Evolutionary conservation across 1,140 invertebrate species (phyloP), one percentile per base, ranked within the genome.

Genomic region (Drosophila punjabiensis): DNA sequence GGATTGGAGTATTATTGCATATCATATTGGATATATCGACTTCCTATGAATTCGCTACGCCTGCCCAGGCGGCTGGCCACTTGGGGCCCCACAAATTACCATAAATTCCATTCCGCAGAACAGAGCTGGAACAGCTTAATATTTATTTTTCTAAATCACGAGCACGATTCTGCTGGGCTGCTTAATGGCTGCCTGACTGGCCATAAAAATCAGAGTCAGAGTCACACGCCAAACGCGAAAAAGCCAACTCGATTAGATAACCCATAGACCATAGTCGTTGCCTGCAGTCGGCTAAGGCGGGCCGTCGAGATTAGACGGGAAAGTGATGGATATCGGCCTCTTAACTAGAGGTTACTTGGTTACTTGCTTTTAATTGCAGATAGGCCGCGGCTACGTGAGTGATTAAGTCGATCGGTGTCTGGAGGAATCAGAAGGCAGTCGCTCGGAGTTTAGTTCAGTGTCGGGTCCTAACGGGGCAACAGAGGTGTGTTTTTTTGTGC

Each of bases 191-290:
- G 20, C 33, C 35, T 56, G 13, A 24, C 24, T 24, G 73, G 24
- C 16, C 62, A 60, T 77, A 67, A 77, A 77, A 77, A 77, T 77
- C 75, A 77, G 48, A 60, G 69, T 77, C 75, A 77, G 48, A 60
- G 69, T 67, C 65, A 62, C 32, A 67, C 65, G n/a, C 43, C 53
- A 67, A 32, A 30, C 24, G 55, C 35, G 24, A 53, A 76, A 56
- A 55, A 7, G 16, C 43, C 24, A 50, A 28, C 47, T 16, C 39
- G 75, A 77, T 77, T 59, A 77, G 75, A 77, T 77, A 55, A 60
- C 45, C 45, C 24, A 24, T 24, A 28, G 30, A 41, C 53, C 28
- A 24, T 24, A 24, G 28, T 35, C 8, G 53, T 33, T 18, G 39
- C 70, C 48, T 53, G 24, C 48, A 63, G 32, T 52, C 33, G 28